Base-by-base conservation (phyloP, 2,797 vertebrate species). In the Smutsia gigantea region DNA sequence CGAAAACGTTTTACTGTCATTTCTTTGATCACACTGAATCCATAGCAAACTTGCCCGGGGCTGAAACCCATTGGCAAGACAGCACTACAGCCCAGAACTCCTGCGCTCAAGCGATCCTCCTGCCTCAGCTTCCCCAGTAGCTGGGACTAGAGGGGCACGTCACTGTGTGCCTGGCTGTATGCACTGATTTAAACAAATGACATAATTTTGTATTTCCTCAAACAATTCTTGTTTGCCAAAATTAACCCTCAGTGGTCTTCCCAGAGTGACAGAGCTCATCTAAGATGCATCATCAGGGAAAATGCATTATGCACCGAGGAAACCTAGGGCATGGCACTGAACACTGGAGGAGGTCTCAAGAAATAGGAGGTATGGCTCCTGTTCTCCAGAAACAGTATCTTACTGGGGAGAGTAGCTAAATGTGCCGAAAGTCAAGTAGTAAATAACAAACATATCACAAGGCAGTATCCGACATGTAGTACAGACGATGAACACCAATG, bases 161-260 rank as follows among this genome's bases (percentile, higher is more conserved):
- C 46, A 46, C 46, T 46, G 46, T 46, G 46, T 46, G 46, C 46
- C 46, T 46, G 46, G 46, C 46, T 46, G 46, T 46, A 46, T 46
- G 27, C 27, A 55, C 4, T n/a, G 23, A 82, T 71, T 94, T 68
- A 83, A 34, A 86, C 37, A 92, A 81, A 81, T 59, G 6, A 81
- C 81, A 86, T 10, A 66, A 61, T 94, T 92, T 90, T 86, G n/a
- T 83, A 51, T 94, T 87, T 94, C 74, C 63, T 68, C 42, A 37
- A 90, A 74, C 66, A 90, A 75, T 86, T 94, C 72, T 82, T 39
- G 4, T 92, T 93, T 77, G 7, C 37, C 74, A 61, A 57, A 79
- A 69, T 94, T 82, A 89, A 42, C 68, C 81, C 27, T 87, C 81
- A 55, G 81, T 42, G 49, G 57, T 93, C 51, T 93, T 90, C 31